Conservation (phyloP, 2,888 invertebrate species). For the Ormyrus thymus region DNA sequence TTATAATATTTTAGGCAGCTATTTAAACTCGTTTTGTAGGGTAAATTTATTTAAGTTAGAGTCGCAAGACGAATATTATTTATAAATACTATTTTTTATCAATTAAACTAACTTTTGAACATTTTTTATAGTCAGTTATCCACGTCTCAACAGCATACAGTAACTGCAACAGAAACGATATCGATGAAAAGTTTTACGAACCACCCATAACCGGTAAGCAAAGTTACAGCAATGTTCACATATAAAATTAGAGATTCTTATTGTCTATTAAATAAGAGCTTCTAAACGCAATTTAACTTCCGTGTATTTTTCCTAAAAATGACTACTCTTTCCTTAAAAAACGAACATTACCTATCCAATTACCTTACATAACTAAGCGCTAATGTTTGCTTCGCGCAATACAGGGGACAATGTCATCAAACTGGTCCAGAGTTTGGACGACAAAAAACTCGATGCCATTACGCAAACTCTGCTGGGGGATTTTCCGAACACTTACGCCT, state of each 20-base stretch:
- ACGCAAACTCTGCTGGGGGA: constrained; percentile 70
- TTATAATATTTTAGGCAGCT: too few relatives aligned
- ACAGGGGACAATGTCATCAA: constrained; percentile 70
- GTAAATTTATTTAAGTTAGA: too few relatives aligned
- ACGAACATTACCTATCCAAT: neutral
- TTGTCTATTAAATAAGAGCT: too few relatives aligned
- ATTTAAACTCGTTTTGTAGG: too few relatives aligned
- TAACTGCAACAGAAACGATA: constrained; percentile 77
- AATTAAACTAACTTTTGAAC: neutral
- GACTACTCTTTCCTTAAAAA: neutral
- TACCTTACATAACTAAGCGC: neutral
- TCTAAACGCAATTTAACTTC: too few relatives aligned
- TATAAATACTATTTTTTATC: neutral
- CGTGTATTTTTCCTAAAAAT: too few relatives aligned
- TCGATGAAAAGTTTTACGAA: constrained; percentile 75
- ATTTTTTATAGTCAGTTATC: constrained; percentile 78
- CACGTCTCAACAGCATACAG: constrained; percentile 90
- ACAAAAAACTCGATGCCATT: constrained; percentile 69
- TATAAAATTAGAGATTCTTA: too few relatives aligned
- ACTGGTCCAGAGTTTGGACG: constrained; percentile 70
- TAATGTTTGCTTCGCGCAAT: constrained; percentile 22
- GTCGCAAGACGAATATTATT: too few relatives aligned
- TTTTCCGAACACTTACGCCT: constrained; percentile 85
- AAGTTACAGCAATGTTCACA: neutral
- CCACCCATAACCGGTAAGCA: constrained; percentile 65